Evolutionary conservation across 2,888 invertebrate species (phyloP).

Genomic region (Cephus sareptanus): DNA sequence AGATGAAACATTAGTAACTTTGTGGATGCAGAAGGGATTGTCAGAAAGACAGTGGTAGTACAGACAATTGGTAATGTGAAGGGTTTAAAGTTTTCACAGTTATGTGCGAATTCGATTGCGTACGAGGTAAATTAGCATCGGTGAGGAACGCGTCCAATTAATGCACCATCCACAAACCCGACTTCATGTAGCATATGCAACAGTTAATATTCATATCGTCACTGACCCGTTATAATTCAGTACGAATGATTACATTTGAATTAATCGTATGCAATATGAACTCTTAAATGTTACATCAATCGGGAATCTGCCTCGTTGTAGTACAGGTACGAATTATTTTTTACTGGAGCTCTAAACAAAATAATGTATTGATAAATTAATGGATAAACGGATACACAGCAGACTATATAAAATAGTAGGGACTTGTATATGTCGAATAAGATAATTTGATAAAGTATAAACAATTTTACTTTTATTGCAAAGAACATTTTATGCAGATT

Average conservation of each 20-base stretch:
- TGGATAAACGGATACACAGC: neutral
- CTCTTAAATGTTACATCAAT: neutral
- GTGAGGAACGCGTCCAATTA: conserved; percentile 10
- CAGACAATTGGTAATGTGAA: neutral
- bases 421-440: neutral
- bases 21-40: neutral
- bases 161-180: neutral
- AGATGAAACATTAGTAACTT: neutral
- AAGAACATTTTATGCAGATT: neutral
- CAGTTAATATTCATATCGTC: conserved; percentile 13
- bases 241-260: neutral
- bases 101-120: neutral
- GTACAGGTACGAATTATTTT: neutral
- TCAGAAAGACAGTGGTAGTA: neutral
- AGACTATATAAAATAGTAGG: neutral
- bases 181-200: neutral
- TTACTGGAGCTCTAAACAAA: neutral
- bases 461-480: neutral
- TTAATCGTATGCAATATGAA: neutral
- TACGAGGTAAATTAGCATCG: conserved; percentile 3
- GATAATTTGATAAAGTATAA: neutral
- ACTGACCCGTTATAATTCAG: conserved; percentile 9
- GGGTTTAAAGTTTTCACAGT: neutral
- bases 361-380: neutral
- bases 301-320: neutral